Evolutionary conservation across 2,888 invertebrate genomes (phyloP), one percentile per base, ranked within the genome.

Genomic region (Phyllotreta striolata): DNA sequence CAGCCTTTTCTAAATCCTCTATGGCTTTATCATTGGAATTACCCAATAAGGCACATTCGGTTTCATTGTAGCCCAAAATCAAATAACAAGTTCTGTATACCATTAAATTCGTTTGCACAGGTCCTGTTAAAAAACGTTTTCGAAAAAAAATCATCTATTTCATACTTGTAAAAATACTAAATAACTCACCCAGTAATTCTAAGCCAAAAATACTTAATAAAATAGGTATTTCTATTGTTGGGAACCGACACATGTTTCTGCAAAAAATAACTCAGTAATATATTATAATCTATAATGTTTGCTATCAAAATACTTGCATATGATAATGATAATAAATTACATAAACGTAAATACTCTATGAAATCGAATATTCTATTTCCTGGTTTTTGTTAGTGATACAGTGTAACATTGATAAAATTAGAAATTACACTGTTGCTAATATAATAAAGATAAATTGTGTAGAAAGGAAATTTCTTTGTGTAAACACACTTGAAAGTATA

Each of bases 31-130:
- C 86, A 39, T 80, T 83, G 63, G 87, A 86, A 39, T 82, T 84
- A 43, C 85, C 85, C 12, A 90, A 83, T 65, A 85, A 75, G 1
- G 81, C 79, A 76, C 92, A 92, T 55, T 88, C 86, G 0, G 86
- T 82, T 59, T 83, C 79, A 66, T 87, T 85, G 69, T 85, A 85
- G 35, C 84, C 80, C 69, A 88, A 79, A 1, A 86, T 82, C 49
- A 85, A 83, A 47, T 85, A 84, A 79, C 93, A 93, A 1, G 89
- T 88, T 70, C 89, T 85, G 74, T 88, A 90, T 6, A 91, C 79
- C 55, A 91, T 80, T 67, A 92, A 84, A 79, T 91, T 91, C 8
- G 60, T 60, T 35, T 8, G 9, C 10, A 60, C 60, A 6, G 60
- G 38, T 1, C 60, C 60, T 60, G 24, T 24, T 24, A 35, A 44